Base-by-base conservation (phyloP, 1,140 invertebrate genomes). In the Cotesia glomerata region DNA sequence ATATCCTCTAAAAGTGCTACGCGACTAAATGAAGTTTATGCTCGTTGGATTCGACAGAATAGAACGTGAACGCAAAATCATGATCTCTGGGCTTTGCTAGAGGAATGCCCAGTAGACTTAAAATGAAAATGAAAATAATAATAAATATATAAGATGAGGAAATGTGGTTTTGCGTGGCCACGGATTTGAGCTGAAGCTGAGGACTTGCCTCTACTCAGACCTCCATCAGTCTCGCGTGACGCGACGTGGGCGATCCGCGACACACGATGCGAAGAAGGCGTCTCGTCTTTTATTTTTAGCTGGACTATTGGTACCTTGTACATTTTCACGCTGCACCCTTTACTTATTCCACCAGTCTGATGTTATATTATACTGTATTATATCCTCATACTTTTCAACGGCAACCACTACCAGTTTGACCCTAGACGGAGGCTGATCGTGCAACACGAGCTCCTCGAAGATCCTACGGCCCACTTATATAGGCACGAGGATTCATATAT, bases 151-250 rank as follows among this genome's bases (percentile, higher is more conserved):
- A 26, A 26, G 26, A 26, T 26, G 26, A 26, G 26, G 3, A 26
- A 26, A 26, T 26, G 26, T 26, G 39, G 61, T 34, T 56, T 59
- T 59, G 63, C 16, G 36, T 54, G 63, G 35, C 39, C 11, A 11
- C 7, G 39, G 39, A 73, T 73, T 52, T 36, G 59, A 26, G 26
- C 26, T 26, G 26, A 26, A 26, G 26, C 39, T 45, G 39, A 45
- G 8, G 39, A 73, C 68, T 52, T 36, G 59, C 58, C 54, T 49
- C 58, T 74, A 71, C 63, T 61, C 16, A 71, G 39, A 45, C 63
- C 73, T 70, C 59, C 69, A 75, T 75, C 74, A 69, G 65, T 75
- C 70, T 72, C 69, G 67, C 71, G 71, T 75, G 74, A 72, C 65
- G 63, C 74, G 56, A 70, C 74, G 71, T 75, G 71, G 74, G 74